Conservation (phyloP, 2,888 invertebrate species). For the Nymphalis polychloros region DNA sequence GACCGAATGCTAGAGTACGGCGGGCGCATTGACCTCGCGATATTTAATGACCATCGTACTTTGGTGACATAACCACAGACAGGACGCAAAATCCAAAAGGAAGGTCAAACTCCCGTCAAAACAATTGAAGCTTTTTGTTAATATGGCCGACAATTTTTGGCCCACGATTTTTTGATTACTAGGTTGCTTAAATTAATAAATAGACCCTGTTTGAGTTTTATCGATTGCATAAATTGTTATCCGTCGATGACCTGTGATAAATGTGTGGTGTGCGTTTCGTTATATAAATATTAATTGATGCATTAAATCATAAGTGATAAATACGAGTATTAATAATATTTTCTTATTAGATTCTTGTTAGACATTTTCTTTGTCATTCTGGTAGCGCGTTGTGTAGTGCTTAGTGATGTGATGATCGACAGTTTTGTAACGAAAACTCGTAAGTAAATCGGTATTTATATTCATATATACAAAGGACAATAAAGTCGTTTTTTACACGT, state of each 20-base stretch:
- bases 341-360: constrained; percentile 42
- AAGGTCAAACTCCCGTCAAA: constrained; percentile 79
- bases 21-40: constrained; percentile 45
- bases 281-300: constrained; percentile 11
- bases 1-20: constrained; percentile 50
- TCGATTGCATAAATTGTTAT: neutral
- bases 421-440: constrained; percentile 6
- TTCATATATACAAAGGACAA: neutral
- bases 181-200: constrained; percentile 37
- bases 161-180: constrained; percentile 53
- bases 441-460: constrained; percentile 21
- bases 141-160: constrained; percentile 73
- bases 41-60: constrained; percentile 51
- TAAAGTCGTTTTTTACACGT: neutral
- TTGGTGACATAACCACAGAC: constrained; percentile 63
- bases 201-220: neutral
- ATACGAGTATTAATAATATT: constrained; percentile 26
- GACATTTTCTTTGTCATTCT: constrained; percentile 33
- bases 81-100: constrained; percentile 69
- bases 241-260: neutral
- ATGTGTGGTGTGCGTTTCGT: constrained; percentile 8
- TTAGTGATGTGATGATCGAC: constrained; percentile 9
- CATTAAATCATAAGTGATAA: constrained; percentile 30
- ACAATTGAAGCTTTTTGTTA: constrained; percentile 74
- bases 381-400: constrained; percentile 14